These are phyloP conservation scores for Hipparchia semele DNA, from an alignment of 2,888 invertebrate species.

Conservation along the genomic window DNA sequence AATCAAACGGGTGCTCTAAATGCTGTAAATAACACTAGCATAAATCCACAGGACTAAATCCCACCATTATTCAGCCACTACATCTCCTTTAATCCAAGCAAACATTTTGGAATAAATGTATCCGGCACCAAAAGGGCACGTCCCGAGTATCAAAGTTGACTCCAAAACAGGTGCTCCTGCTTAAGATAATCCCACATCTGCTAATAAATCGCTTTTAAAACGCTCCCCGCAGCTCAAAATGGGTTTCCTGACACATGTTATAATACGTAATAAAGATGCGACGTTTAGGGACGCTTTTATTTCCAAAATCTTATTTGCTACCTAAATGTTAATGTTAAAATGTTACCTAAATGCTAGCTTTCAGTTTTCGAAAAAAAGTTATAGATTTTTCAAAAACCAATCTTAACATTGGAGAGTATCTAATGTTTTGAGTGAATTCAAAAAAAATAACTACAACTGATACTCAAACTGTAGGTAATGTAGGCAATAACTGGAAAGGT, in stretches of 20 bases:
- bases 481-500: too few relatives aligned
- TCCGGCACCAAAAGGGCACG: conserved; percentile 65
- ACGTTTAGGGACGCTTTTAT: conserved; percentile 29
- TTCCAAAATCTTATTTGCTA: conserved; percentile 11
- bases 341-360: background rate
- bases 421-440: too few relatives aligned
- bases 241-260: conserved; percentile 68
- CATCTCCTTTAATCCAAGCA: conserved; percentile 42
- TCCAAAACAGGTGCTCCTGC: conserved; percentile 74
- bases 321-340: background rate
- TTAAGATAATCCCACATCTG: conserved; percentile 76
- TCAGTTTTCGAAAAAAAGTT: background rate
- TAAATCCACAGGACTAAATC: conserved; percentile 24
- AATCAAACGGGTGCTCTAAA: conserved; percentile 14
- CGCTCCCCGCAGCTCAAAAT: conserved; percentile 56
- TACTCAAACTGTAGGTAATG: too few relatives aligned
- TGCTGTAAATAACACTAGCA: conserved; percentile 22
- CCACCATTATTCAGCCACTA: conserved; percentile 30
- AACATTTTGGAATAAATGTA: conserved; percentile 59
- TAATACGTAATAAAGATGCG: conserved; percentile 51
- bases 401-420: background rate
- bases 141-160: conserved; percentile 52
- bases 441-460: too few relatives aligned
- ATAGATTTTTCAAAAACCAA: background rate
- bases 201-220: conserved; percentile 63